Base-by-base conservation (phyloP, 2,113 vertebrate genomes). In the Eulemur macaco region DNA sequence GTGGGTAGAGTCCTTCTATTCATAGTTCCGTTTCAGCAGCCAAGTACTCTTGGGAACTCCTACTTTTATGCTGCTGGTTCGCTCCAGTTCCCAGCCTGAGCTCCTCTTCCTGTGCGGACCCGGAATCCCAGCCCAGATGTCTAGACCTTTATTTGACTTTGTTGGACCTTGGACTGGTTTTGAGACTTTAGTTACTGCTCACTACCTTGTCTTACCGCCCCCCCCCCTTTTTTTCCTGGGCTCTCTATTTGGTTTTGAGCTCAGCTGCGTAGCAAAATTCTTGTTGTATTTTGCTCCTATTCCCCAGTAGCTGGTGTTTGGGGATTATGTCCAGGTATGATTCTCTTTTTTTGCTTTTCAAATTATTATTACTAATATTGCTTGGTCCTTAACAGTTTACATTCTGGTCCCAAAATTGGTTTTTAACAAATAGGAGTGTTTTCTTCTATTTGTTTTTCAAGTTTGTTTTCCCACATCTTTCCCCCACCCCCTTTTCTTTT, bases 361-460 rank as follows among this genome's bases (percentile, higher is more conserved):
- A 73, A n/a, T 87, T 82, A 39, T 54, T 87, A 4, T 91, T 84
- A 58, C 60, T 88, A 74, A 31, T 83, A 39, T 66, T 71, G 8
- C 37, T 71, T 64, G 34, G 23, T 47, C 73, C 50, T 86, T 82
- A 60, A 17, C 29, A 63, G 52, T 89, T 63, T 56, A 50, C 23
- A 25, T 92, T 89, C 37, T 89, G 31, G 27, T 21, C 64, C 64
- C 4, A 23, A 94, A 34, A 56, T 71, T 71, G 31, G 12, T 80
- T 31, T 94, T 94, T 64, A 69, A 80, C 87, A 63, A 66, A 23
- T 42, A 63, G 31, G 50, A 80, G 29, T 8, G 29, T 78, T 87
- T 97, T 81, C 78, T 89, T 91, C 68, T 87, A 8, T n/a, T 42
- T 91, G 39, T n/a, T 73, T 95, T 76, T 64, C 37, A 78, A 10